Percentiles rank a stretch among this genome's conserved stretches.
phyloP scores from a whole-genome alignment of 1,140 invertebrate genomes.

The Agraylea sexmaculata region DNA sequence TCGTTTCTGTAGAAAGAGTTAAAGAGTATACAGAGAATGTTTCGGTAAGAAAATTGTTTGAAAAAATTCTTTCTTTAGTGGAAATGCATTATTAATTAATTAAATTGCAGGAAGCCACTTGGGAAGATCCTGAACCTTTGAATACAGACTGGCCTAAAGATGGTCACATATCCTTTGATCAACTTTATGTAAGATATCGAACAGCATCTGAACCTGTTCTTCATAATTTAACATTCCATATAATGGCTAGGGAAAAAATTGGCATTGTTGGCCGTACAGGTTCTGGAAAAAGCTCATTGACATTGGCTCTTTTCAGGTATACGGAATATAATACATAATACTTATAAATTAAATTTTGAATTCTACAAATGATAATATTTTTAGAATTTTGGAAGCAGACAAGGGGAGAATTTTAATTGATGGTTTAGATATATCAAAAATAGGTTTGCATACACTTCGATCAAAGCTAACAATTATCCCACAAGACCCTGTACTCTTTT shows the following conservation, averaged over 20 bases:
- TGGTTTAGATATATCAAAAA: conserved; percentile 46
- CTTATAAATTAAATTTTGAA: not conserved
- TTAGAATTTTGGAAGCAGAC: conserved; percentile 31
- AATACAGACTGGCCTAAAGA: conserved; percentile 57
- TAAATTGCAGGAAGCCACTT: conserved; percentile 50
- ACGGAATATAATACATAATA: not conserved
- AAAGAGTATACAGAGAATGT: conserved; percentile 3
- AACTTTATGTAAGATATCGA: conserved; percentile 38
- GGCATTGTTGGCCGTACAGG: conserved; percentile 77
- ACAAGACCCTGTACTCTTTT: conserved; percentile 42
- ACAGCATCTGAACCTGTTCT: not conserved
- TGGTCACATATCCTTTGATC: conserved; percentile 55
- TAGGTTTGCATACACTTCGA: conserved; percentile 47
- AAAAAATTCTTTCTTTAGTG: not conserved
- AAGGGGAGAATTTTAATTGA: conserved; percentile 54
- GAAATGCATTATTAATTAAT: conserved; percentile 1
- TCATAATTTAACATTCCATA: conserved; percentile 5
- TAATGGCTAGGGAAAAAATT: no score
- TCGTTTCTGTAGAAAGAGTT: conserved; percentile 7
- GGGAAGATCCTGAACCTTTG: conserved; percentile 48
- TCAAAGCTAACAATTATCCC: conserved; percentile 50
- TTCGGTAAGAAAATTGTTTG: not conserved
- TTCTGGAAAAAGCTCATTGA: conserved; percentile 75
- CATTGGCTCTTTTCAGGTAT: conserved; percentile 57
- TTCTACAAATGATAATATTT: not conserved